A percentile compares a stretch with the other conserved stretches of the same genome.
Evolutionary conservation across 1,140 invertebrate species (phyloP).

Genomic region (Trichoplusia ni): DNA sequence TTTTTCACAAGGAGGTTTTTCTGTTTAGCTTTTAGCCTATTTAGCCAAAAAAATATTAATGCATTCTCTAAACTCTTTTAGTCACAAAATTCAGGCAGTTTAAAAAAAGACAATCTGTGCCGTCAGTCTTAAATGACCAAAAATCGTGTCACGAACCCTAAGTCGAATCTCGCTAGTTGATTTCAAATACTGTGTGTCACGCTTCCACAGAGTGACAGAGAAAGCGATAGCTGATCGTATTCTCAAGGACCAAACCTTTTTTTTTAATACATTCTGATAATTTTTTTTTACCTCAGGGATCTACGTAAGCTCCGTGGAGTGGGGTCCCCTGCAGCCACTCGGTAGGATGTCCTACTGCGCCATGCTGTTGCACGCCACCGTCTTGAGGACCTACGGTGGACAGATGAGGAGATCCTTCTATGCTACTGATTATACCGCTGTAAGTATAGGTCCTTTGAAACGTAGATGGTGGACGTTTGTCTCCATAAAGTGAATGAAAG

Average conservation of each 20-base stretch:
- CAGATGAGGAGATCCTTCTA: conserved; percentile 73
- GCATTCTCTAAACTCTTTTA: not conserved
- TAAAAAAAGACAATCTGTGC: too few relatives aligned
- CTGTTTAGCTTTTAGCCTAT: too few relatives aligned
- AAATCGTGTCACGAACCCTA: too few relatives aligned
- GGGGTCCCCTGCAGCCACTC: conserved; percentile 70
- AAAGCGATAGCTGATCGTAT: too few relatives aligned
- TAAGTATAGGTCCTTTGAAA: conserved; percentile 42
- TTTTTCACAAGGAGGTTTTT: too few relatives aligned
- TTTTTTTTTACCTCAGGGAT: conserved; percentile 53
- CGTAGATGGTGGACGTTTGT: not conserved
- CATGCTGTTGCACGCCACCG: conserved; percentile 70
- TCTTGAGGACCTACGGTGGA: conserved; percentile 70
- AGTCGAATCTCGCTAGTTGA: too few relatives aligned
- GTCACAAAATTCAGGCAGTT: too few relatives aligned
- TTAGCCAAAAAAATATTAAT: too few relatives aligned
- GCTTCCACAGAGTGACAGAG: too few relatives aligned
- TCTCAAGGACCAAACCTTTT: not conserved
- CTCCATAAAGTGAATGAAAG: not conserved
- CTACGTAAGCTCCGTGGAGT: conserved; percentile 66
- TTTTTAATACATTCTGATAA: not conserved
- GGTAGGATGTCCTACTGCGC: conserved; percentile 72
- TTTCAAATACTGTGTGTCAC: too few relatives aligned
- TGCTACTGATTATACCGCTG: conserved; percentile 73
- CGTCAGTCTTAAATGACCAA: too few relatives aligned